phyloP scores from a whole-genome alignment of 2,113 vertebrate species.

The Apodemus sylvaticus region DNA sequence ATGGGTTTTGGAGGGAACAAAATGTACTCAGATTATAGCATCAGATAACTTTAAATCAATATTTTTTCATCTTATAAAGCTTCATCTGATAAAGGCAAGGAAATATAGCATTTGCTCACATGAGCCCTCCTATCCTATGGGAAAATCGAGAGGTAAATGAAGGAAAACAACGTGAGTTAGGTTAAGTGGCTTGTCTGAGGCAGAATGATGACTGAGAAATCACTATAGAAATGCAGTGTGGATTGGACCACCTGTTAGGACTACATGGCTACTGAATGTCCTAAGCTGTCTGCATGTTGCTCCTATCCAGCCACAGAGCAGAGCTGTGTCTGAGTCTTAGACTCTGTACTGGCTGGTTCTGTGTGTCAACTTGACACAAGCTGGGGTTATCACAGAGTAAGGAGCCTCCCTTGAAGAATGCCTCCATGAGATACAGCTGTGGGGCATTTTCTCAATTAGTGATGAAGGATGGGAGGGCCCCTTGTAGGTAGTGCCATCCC shows the following conservation, averaged over 20 bases:
- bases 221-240: not conserved
- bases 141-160: not conserved
- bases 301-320: accelerated
- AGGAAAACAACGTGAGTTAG: not conserved
- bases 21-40: not conserved
- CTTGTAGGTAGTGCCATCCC: no score
- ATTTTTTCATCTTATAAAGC: not conserved
- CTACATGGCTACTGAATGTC: not conserved
- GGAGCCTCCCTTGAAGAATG: no score
- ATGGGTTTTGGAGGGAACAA: not conserved
- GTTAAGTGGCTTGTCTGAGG: not conserved
- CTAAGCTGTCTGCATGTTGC: not conserved
- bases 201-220: not conserved
- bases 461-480: no score
- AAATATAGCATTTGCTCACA: not conserved
- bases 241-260: no score
- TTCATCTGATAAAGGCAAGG: not conserved
- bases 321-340: not conserved
- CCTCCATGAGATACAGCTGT: no score
- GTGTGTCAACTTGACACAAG: no score
- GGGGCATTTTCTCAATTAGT: no score
- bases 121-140: not conserved
- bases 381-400: no score
- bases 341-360: no score
- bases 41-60: not conserved